phyloP scores from a whole-genome alignment of 1,140 invertebrate species.

The Heliconius melpomene region DNA sequence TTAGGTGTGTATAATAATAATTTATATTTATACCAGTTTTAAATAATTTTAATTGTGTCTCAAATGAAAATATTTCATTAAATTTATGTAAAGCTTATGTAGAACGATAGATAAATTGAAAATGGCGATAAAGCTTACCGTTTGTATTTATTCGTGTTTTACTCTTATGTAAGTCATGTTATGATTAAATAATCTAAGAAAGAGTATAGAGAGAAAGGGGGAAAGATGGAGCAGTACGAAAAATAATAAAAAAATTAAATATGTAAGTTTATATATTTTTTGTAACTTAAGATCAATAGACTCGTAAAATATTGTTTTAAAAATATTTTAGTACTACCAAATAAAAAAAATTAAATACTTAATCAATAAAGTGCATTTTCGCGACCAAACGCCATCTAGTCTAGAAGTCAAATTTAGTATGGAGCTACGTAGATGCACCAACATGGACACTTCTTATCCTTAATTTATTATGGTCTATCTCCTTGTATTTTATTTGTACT shows the following conservation, averaged over 20 bases:
- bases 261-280: background rate
- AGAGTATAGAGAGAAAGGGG: too few species aligned
- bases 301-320: background rate
- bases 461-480: background rate
- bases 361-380: background rate
- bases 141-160: too few species aligned
- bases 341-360: background rate
- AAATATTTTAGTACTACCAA: background rate
- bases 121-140: too few species aligned
- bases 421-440: conserved; percentile 7
- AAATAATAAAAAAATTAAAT: too few species aligned
- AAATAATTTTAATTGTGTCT: background rate
- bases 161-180: too few species aligned
- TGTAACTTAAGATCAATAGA: background rate
- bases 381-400: background rate
- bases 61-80: too few species aligned
- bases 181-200: too few species aligned
- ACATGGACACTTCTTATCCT: background rate
- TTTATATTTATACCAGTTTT: background rate
- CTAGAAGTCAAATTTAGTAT: background rate
- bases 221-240: too few species aligned
- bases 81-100: too few species aligned
- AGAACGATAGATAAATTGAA: too few species aligned
- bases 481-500: background rate
- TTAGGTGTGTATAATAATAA: background rate